Base-by-base conservation (phyloP, 2,888 invertebrate genomes). In the Linnaemya vulpina region DNA sequence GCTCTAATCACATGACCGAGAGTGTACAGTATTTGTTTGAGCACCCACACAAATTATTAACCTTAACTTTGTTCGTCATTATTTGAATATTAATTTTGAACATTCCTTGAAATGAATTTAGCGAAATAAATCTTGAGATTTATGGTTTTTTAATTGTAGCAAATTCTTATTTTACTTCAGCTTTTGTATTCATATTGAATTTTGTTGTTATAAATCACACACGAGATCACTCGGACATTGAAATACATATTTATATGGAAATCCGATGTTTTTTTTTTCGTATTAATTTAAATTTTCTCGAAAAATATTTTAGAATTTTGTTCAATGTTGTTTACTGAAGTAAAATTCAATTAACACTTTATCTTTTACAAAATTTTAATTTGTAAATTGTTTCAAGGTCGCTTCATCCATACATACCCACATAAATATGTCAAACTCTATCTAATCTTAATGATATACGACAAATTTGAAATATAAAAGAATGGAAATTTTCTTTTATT, bases 111-210 rank as follows among this genome's bases (percentile, higher is more conserved):
- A 43, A 40, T 25, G 5, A 11, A 40, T 55, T 70, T 11, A 60
- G 13, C 20, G 30, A 73, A 46, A 73, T 60, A 49, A 38, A 62
- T 38, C 22, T 60, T 35, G 20, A 38, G 25, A 63, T 51, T 74
- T 74, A 53, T 74, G 8, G 13, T 5, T 13, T 53, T 51, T 49
- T 74, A 74, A 74, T 73, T 60, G 55, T 43, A 70, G 53, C 40
- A 40, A 30, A 40, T 70, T 70, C 43, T 43, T 43, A n/a, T 13
- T 9, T 55, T n/a, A 25, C 2, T 55, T 13, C 49, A 7, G 22
- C n/a, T 62, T 38, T 35, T 49, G 38, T 15, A 73, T 73, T 62
- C 73, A 22, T 15, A 73, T 46, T 46, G 46, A 15, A 30, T 30
- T 13, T 73, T 11, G 9, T 46, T 17, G 20, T 46, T 15, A 73